Conservation (phyloP, 2,888 invertebrate genomes). For the Chalcis sispes region DNA sequence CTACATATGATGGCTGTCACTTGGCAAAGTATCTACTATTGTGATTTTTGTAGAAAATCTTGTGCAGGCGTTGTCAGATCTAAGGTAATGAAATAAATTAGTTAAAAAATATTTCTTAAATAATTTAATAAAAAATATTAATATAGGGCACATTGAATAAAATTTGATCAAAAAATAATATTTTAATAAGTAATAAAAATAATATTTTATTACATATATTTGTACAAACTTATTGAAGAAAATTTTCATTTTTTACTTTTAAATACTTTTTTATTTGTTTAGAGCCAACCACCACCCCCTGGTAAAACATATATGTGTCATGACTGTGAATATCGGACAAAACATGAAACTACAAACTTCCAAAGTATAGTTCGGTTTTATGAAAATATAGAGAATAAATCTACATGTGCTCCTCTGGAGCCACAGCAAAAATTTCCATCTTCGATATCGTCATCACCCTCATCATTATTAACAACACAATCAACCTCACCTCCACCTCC, state of each 20-base stretch:
- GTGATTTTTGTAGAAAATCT: constrained; percentile 59
- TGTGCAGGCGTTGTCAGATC: constrained; percentile 60
- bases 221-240: too few relatives aligned
- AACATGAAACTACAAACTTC: constrained; percentile 42
- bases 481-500: constrained; percentile 24
- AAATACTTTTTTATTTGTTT: constrained; percentile 13
- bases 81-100: constrained; percentile 46
- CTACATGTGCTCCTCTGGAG: constrained; percentile 10
- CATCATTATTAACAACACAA: neutral
- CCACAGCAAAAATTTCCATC: constrained; percentile 13
- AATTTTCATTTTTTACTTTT: constrained; percentile 8
- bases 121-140: neutral
- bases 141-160: neutral
- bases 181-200: too few relatives aligned
- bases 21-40: constrained; percentile 59
- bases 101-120: constrained; percentile 5
- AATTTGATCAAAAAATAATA: neutral
- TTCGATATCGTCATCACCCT: constrained; percentile 12
- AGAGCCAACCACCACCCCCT: constrained; percentile 57
- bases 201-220: too few relatives aligned
- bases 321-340: constrained; percentile 56
- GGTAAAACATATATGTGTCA: constrained; percentile 60
- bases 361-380: constrained; percentile 39
- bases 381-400: constrained; percentile 33
- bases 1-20: constrained; percentile 61